Percentiles rank a stretch among this genome's conserved stretches.
phyloP scores from a whole-genome alignment of 2,888 invertebrate species.

The Ormyrus thymus region DNA sequence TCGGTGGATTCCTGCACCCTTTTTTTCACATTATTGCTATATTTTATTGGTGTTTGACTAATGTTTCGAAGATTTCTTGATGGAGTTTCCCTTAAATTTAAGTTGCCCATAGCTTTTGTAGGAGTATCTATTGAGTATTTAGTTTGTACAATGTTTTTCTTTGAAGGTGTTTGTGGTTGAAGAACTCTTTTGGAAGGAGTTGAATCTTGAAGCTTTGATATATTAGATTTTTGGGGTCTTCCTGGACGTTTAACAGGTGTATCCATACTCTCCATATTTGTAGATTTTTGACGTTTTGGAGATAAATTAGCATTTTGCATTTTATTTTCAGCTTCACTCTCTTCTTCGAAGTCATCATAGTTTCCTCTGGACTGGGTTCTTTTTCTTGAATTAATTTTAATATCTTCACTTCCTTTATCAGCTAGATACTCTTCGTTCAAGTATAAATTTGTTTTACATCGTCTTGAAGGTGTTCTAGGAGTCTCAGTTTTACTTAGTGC shows the following conservation, averaged over 20 bases:
- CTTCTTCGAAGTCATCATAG: background rate
- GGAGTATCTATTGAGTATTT: background rate
- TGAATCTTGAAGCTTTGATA: background rate
- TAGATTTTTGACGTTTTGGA: constrained; percentile 12
- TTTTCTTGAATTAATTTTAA: no score
- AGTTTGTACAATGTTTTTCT: background rate
- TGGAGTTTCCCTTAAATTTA: constrained; percentile 10
- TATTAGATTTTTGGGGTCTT: background rate
- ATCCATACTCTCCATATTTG: background rate
- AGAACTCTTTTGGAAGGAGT: background rate
- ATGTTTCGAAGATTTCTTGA: background rate
- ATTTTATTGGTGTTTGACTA: background rate
- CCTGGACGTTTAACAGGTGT: no score
- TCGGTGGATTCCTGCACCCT: constrained; percentile 1
- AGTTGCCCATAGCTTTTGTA: background rate
- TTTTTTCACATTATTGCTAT: background rate
- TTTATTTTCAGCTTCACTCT: constrained; percentile 38
- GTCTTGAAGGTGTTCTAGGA: background rate
- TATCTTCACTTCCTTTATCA: no score
- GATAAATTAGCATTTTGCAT: constrained; percentile 24
- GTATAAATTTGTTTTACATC: no score
- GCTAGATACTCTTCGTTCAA: no score
- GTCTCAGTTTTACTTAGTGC: background rate
- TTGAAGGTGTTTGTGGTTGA: background rate
- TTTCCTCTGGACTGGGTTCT: background rate